These are phyloP conservation scores for Octodon degus DNA, from an alignment of 2,113 vertebrate species.

Conservation along the genomic window DNA sequence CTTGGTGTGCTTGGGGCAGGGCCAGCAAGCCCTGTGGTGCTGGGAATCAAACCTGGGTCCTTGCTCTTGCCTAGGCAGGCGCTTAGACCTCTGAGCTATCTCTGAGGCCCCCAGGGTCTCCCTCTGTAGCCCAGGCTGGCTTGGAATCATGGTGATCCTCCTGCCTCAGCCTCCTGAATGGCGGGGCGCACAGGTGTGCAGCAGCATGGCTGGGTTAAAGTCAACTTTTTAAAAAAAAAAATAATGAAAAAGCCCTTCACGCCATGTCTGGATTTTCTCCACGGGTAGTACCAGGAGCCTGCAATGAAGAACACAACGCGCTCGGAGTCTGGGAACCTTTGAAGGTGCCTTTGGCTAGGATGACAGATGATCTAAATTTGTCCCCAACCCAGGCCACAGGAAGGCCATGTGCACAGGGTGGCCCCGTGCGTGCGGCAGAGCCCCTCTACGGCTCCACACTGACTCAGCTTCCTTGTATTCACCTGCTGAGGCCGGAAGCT, in stretches of 20 bases:
- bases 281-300: not conserved
- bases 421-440: not conserved
- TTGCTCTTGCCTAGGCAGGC: too few relatives aligned
- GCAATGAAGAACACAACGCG: not conserved
- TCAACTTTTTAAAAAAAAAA: too few relatives aligned
- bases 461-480: not conserved
- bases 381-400: slow-evolving; percentile 65
- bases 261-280: accelerated
- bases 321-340: slow-evolving; percentile 31
- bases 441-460: not conserved
- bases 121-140: not conserved
- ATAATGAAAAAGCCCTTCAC: not conserved
- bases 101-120: too few relatives aligned
- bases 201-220: not conserved
- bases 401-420: slow-evolving; percentile 75
- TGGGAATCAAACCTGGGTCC: too few relatives aligned
- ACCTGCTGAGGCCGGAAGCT: not conserved
- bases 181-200: not conserved
- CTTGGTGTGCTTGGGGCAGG: too few relatives aligned
- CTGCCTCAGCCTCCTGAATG: not conserved
- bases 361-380: slow-evolving; percentile 72
- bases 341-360: not conserved
- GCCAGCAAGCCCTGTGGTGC: too few relatives aligned
- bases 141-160: not conserved
- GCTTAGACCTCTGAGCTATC: too few relatives aligned